Conservation (phyloP, 2,888 invertebrate species). For the Patella caerulea region DNA sequence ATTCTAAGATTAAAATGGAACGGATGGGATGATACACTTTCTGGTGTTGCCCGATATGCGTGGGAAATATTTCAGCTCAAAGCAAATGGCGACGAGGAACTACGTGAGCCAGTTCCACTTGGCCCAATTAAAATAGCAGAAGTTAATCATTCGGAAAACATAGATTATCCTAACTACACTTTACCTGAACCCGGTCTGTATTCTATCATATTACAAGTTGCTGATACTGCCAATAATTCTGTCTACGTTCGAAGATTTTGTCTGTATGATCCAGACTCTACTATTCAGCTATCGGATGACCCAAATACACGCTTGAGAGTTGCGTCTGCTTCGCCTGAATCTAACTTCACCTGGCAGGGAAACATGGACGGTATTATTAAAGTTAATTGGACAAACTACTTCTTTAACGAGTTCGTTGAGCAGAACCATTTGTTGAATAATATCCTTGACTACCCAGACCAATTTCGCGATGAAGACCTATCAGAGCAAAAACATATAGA, state of each 20-base stretch:
- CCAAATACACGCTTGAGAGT: conserved; percentile 31
- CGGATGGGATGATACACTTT: not conserved
- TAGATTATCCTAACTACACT: conserved; percentile 23
- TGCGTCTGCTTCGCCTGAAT: conserved; percentile 35
- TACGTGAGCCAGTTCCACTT: not conserved
- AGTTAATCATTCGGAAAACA: not conserved
- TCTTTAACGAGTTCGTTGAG: conserved; percentile 41
- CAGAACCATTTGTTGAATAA: conserved; percentile 33
- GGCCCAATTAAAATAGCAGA: not conserved
- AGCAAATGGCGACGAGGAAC: not conserved
- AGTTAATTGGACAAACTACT: conserved; percentile 39
- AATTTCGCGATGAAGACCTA: conserved; percentile 22
- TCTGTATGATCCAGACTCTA: conserved; percentile 43
- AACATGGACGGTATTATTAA: conserved; percentile 23
- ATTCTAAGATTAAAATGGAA: not conserved
- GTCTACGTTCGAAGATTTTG: conserved; percentile 41
- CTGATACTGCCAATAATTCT: conserved; percentile 52
- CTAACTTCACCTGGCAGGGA: conserved; percentile 44
- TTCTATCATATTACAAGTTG: conserved; percentile 42
- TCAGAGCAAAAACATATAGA: not conserved
- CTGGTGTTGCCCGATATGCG: conserved; percentile 2
- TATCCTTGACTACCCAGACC: conserved; percentile 36
- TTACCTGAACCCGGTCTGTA: conserved; percentile 43
- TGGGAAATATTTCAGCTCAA: not conserved
- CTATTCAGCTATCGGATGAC: conserved; percentile 28